Evolutionary conservation across 2,113 vertebrate genomes (phyloP).

Genomic region (Heterocephalus glaber): DNA sequence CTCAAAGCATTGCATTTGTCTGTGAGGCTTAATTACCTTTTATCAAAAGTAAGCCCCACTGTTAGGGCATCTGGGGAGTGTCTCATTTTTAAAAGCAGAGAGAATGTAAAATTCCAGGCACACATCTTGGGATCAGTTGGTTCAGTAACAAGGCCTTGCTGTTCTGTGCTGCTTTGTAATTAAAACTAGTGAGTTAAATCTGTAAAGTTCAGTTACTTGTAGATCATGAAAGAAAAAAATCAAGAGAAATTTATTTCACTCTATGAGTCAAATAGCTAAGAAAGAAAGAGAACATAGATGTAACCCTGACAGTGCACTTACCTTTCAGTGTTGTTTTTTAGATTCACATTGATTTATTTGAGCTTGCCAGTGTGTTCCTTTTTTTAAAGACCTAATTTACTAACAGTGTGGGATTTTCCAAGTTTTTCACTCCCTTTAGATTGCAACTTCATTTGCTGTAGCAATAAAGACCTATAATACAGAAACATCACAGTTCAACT

Average conservation of each 20-base stretch:
- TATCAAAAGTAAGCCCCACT: slow-evolving; percentile 56
- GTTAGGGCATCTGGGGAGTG: slow-evolving; percentile 55
- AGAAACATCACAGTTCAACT: slow-evolving; percentile 57
- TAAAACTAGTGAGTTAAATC: slow-evolving; percentile 75
- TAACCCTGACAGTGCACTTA: slow-evolving; percentile 42
- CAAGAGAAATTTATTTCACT: slow-evolving; percentile 67
- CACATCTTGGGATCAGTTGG: background rate
- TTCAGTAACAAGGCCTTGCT: background rate
- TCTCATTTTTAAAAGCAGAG: slow-evolving; percentile 43
- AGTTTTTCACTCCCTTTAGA: slow-evolving; percentile 71
- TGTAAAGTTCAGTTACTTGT: slow-evolving; percentile 18
- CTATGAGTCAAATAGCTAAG: slow-evolving; percentile 67
- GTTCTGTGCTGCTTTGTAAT: slow-evolving; percentile 63
- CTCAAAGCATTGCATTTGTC: slow-evolving; percentile 18
- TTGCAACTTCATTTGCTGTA: slow-evolving; percentile 74
- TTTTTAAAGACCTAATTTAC: slow-evolving; percentile 76
- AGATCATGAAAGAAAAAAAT: slow-evolving; percentile 63
- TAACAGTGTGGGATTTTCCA: slow-evolving; percentile 78
- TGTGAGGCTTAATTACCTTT: slow-evolving; percentile 67
- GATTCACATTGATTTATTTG: slow-evolving; percentile 66
- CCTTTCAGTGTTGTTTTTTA: slow-evolving; percentile 59
- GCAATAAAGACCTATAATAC: slow-evolving; percentile 69
- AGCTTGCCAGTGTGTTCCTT: slow-evolving; percentile 61
- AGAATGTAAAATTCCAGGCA: slow-evolving; percentile 34
- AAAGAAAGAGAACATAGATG: slow-evolving; percentile 54